These are phyloP conservation scores for Musca vetustissima DNA, from an alignment of 1,140 invertebrate genomes.

Conservation along the genomic window DNA sequence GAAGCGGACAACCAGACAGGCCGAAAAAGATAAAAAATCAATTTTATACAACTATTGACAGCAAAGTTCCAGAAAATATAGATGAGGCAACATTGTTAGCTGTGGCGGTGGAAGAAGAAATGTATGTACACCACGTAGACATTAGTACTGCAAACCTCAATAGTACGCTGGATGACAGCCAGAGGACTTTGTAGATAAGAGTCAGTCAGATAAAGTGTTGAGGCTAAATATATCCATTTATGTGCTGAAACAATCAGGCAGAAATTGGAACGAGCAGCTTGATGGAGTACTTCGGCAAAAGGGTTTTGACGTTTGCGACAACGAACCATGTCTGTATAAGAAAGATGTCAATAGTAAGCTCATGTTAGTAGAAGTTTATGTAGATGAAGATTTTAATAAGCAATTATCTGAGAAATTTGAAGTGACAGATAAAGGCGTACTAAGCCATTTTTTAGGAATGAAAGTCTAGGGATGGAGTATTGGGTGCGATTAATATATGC, in stretches of 20 bases:
- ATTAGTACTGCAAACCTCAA: constrained; percentile 54
- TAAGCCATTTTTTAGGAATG: too few species aligned
- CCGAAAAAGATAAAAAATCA: constrained; percentile 12
- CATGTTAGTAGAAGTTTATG: constrained; percentile 14
- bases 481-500: too few species aligned
- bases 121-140: too few species aligned
- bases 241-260: constrained; percentile 30
- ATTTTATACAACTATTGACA: too few species aligned
- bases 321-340: constrained; percentile 48
- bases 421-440: too few species aligned
- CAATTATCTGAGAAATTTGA: not conserved
- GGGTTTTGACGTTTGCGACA: constrained; percentile 34
- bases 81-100: constrained; percentile 11
- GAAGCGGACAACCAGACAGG: not conserved
- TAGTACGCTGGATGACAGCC: constrained; percentile 45
- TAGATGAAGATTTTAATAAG: constrained; percentile 7
- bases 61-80: too few species aligned
- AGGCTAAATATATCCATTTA: constrained; percentile 35
- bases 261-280: constrained; percentile 43
- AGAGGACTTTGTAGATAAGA: constrained; percentile 1
- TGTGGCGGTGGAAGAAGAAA: constrained; percentile 49
- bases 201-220: constrained; percentile 11
- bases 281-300: constrained; percentile 35
- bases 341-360: not conserved
- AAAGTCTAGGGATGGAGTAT: too few species aligned